Base-by-base conservation (phyloP, 2,888 invertebrate species). In the Brachypalpus laphriformis region DNA sequence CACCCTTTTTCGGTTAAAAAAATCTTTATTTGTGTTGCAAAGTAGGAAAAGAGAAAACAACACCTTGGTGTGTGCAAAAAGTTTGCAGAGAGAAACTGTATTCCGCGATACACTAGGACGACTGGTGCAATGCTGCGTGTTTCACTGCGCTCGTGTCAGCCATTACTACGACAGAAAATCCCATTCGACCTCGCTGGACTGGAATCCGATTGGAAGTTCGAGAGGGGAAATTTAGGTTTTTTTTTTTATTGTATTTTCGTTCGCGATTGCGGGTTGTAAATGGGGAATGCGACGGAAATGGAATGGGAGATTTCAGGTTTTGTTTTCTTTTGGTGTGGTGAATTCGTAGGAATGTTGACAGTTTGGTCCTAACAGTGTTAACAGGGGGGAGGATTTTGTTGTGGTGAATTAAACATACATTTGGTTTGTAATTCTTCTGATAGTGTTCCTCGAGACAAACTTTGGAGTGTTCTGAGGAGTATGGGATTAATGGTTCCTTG, bases 101-200 rank as follows among this genome's bases (percentile, higher is more conserved):
- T 18, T 80, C 42, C 80, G 74, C 83, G 83, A 37, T 70, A 59
- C 45, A 59, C 45, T 51, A 80, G 37, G 65, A 70, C 63, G 74
- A 80, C 49, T 80, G 61, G 28, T 57, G 37, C 51, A 70, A 34
- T 42, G 68, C 22, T 59, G 45, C 75, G 85, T 85, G 81, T 76
- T 59, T 16, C 45, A 66, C 70, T 45, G 56, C 75, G 81, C 85
- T 76, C 80, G 81, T 71, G 76, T 85, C 85, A 76, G 85, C 85
- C 75, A 81, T 81, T 85, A 85, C 85, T 85, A 85, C 85, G 54
- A 31, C 28, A 85, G 75, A 81, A 85, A 81, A 85, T 81, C 85
- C 85, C 81, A 81, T 76, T 76, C 85, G 85, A 85, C 85, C 85
- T 85, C 85, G 85, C 59, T 81, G 71, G 71, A 56, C 66, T 81